Percentiles rank a stretch among this genome's conserved stretches.
Conservation (phyloP, 2,113 vertebrate species). For the Fulmarus glacialis region DNA sequence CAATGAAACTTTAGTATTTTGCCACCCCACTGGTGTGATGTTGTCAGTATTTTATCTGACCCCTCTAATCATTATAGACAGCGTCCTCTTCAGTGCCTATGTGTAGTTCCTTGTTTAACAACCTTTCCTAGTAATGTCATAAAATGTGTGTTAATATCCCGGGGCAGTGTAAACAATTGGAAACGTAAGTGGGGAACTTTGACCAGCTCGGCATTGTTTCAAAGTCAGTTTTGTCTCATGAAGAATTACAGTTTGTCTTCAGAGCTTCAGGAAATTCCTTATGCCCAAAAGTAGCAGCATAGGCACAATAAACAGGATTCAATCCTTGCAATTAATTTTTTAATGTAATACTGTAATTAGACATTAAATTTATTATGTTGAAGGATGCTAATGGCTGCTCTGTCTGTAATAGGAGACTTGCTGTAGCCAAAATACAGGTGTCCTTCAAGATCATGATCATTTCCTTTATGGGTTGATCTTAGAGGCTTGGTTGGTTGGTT, state of each 20-base stretch:
- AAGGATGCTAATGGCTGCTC: neutral
- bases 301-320: neutral
- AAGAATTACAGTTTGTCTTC: neutral
- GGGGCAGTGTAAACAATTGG: neutral
- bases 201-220: neutral
- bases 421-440: neutral
- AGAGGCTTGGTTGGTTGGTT: neutral
- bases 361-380: neutral
- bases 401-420: neutral
- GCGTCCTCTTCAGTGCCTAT: neutral
- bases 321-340: neutral
- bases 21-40: neutral
- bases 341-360: slow-evolving; percentile 30
- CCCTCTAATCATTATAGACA: neutral
- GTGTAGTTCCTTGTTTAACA: neutral
- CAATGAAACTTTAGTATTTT: neutral
- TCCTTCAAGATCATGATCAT: neutral
- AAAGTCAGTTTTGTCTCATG: neutral
- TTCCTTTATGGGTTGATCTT: neutral
- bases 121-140: neutral
- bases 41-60: neutral
- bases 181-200: neutral
- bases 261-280: neutral
- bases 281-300: neutral
- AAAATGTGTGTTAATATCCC: neutral